Percentiles rank a stretch among this genome's conserved stretches.
Conservation (phyloP, 1,140 invertebrate genomes). For the Aphidius gifuensis region DNA sequence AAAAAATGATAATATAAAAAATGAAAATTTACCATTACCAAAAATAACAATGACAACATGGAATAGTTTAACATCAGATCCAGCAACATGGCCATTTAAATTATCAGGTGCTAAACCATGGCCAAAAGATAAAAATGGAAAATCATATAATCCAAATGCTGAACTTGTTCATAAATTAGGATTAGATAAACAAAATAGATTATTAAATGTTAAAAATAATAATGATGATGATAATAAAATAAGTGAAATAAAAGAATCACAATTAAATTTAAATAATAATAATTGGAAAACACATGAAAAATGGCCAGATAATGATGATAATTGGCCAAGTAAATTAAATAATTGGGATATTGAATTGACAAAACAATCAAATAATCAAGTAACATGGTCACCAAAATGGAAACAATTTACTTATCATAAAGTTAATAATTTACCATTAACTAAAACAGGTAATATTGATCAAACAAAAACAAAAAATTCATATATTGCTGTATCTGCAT, state of each 20-base stretch:
- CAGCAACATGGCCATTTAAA: constrained; percentile 48
- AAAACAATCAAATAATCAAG: constrained; percentile 30
- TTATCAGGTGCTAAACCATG: constrained; percentile 43
- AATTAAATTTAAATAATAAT: too few species aligned
- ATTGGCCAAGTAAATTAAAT: constrained; percentile 35
- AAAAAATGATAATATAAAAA: constrained; percentile 15
- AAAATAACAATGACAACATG: constrained; percentile 48
- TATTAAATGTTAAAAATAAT: constrained; percentile 16
- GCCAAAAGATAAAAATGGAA: constrained; percentile 48
- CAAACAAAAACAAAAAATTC: constrained; percentile 41
- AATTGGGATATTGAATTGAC: constrained; percentile 34
- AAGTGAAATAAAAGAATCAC: neutral
- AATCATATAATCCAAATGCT: constrained; percentile 48
- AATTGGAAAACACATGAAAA: constrained; percentile 30
- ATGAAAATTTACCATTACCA: constrained; percentile 32
- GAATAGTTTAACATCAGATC: constrained; percentile 48
- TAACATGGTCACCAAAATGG: constrained; percentile 43
- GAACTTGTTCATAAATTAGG: constrained; percentile 44
- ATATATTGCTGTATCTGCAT: constrained; percentile 46
- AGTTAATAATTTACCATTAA: constrained; percentile 39
- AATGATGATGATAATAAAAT: constrained; percentile 11
- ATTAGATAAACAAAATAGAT: constrained; percentile 36
- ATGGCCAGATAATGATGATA: constrained; percentile 9
- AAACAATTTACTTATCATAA: constrained; percentile 49
- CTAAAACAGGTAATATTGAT: constrained; percentile 32